Evolutionary conservation across 2,888 invertebrate species (phyloP).

Genomic region (Aelia acuminata): DNA sequence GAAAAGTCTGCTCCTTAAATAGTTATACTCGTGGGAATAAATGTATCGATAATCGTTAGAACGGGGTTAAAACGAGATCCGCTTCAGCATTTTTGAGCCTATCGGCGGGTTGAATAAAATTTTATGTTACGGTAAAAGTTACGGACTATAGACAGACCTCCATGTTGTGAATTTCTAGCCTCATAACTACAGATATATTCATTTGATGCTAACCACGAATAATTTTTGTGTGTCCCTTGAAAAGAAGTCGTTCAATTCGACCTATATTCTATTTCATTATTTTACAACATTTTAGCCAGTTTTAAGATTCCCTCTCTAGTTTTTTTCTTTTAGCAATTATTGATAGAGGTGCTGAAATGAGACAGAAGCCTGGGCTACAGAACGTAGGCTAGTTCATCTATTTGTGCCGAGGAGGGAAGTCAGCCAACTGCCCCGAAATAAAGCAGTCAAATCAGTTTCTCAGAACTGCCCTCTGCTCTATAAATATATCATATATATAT

Average conservation of each 20-base stretch:
- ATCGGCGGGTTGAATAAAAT: too few species aligned
- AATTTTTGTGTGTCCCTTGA: background rate
- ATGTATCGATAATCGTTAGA: too few species aligned
- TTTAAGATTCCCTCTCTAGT: background rate
- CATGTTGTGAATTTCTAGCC: too few species aligned
- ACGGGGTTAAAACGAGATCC: too few species aligned
- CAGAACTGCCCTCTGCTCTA: constrained; percentile 17
- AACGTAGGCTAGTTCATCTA: constrained; percentile 23
- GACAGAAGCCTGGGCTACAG: background rate
- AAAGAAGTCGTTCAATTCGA: background rate
- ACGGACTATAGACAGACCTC: too few species aligned
- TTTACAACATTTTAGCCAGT: background rate
- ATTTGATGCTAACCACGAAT: background rate
- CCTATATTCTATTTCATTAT: background rate
- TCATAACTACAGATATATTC: too few species aligned
- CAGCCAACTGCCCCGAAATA: constrained; percentile 31
- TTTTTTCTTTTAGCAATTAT: background rate
- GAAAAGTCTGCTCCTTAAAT: too few species aligned
- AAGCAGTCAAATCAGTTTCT: constrained; percentile 20
- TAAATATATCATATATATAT: background rate
- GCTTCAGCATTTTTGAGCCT: too few species aligned
- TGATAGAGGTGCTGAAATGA: background rate
- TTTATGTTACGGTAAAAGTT: too few species aligned
- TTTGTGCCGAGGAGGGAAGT: constrained; percentile 28
- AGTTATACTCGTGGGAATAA: too few species aligned